Evolutionary conservation across 2,888 invertebrate species (phyloP).

Genomic region (Pelosia muscerda): DNA sequence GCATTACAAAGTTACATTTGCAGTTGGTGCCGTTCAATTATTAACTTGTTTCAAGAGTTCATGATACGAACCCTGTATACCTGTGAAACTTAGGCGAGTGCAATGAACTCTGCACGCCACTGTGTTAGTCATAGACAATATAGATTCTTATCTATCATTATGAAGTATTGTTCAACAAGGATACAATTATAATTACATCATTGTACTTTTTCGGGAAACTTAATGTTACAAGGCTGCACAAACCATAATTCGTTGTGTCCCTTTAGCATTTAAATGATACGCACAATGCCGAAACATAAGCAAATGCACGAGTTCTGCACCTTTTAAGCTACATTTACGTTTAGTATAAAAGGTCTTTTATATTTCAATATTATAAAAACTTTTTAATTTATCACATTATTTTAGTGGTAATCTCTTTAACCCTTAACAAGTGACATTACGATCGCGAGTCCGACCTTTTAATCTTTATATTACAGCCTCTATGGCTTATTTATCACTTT

Average conservation of each 20-base stretch:
- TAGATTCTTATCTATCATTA: background rate
- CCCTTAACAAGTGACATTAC: background rate
- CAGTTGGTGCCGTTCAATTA: no score
- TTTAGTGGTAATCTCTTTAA: background rate
- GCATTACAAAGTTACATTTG: no score
- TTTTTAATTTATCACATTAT: background rate
- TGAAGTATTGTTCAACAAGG: background rate
- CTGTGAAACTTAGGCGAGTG: background rate
- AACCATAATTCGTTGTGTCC: background rate
- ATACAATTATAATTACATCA: background rate
- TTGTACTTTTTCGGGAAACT: background rate
- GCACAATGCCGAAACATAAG: background rate
- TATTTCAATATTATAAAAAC: background rate
- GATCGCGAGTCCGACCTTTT: background rate
- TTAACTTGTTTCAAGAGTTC: no score
- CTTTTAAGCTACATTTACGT: background rate
- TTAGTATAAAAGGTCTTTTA: background rate
- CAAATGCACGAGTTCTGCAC: background rate
- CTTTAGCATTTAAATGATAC: background rate
- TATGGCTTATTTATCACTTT: background rate
- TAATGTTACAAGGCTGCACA: background rate
- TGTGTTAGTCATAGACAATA: background rate
- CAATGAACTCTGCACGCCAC: constrained; percentile 1
- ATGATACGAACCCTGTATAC: no score
- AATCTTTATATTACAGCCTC: background rate